phyloP scores from a whole-genome alignment of 2,797 vertebrate species.

The Hemitrygon akajei region DNA sequence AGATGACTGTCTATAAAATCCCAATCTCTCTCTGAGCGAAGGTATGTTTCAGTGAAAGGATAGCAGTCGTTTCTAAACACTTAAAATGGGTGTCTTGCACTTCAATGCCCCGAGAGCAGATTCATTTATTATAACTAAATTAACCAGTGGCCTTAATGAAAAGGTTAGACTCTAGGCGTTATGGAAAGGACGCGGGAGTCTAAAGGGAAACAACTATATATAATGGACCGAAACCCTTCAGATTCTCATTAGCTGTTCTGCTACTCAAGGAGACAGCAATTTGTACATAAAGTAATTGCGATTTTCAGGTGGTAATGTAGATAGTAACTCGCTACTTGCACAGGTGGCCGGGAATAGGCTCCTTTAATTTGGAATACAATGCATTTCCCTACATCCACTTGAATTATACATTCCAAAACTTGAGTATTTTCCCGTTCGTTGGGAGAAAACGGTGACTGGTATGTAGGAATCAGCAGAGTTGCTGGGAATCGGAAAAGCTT shows the following conservation, averaged over 20 bases:
- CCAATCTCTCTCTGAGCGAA: not conserved
- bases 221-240: not conserved
- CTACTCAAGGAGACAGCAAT: not conserved
- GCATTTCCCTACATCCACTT: not conserved
- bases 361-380: not conserved
- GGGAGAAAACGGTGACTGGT: not conserved
- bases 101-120: not conserved
- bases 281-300: not conserved
- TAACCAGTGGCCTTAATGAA: not conserved
- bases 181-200: not conserved
- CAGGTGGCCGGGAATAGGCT: too few relatives aligned
- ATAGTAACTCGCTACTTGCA: not conserved
- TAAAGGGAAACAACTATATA: not conserved
- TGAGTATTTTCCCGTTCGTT: too few relatives aligned
- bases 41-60: not conserved
- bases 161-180: not conserved
- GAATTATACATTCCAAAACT: not conserved
- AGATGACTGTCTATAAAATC: not conserved
- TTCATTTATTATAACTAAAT: not conserved
- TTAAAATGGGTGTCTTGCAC: not conserved
- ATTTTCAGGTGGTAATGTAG: not conserved
- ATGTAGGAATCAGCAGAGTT: not conserved
- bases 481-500: not conserved
- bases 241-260: not conserved
- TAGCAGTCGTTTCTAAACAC: not conserved